phyloP scores from a whole-genome alignment of 1,140 invertebrate species.

The Trachymyrmex septentrionalis region DNA sequence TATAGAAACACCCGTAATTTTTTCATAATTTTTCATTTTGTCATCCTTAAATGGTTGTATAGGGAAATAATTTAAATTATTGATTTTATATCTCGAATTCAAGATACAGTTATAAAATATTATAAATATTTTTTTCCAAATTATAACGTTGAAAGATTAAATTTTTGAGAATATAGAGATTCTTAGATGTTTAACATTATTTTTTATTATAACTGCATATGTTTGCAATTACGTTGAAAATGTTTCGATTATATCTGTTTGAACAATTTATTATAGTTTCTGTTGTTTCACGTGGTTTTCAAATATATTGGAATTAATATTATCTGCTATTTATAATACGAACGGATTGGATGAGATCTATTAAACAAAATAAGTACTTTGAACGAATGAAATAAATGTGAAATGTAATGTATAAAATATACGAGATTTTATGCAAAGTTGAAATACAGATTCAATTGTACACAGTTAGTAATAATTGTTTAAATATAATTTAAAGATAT shows the following conservation, averaged over 20 bases:
- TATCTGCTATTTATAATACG: slow-evolving; percentile 10
- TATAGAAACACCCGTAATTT: too few species aligned
- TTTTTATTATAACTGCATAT: neutral
- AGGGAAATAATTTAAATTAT: neutral
- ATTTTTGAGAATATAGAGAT: neutral
- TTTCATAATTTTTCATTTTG: too few species aligned
- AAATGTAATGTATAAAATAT: neutral
- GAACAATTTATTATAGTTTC: neutral
- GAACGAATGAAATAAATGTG: slow-evolving; percentile 6
- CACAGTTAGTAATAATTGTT: neutral
- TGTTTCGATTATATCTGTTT: neutral
- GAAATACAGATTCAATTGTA: slow-evolving; percentile 3
- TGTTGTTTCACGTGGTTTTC: neutral
- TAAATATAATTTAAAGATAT: neutral
- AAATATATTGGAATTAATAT: slow-evolving; percentile 6
- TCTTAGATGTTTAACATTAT: neutral
- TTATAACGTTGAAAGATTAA: neutral
- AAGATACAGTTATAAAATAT: neutral
- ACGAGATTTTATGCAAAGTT: neutral
- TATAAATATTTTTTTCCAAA: too few species aligned
- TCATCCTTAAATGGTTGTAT: neutral
- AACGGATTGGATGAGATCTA: neutral
- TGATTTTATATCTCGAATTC: neutral
- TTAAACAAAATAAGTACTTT: slow-evolving; percentile 10
- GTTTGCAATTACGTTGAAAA: neutral